Base-by-base conservation (phyloP, 2,113 vertebrate species). In the Leucosticte australis region DNA sequence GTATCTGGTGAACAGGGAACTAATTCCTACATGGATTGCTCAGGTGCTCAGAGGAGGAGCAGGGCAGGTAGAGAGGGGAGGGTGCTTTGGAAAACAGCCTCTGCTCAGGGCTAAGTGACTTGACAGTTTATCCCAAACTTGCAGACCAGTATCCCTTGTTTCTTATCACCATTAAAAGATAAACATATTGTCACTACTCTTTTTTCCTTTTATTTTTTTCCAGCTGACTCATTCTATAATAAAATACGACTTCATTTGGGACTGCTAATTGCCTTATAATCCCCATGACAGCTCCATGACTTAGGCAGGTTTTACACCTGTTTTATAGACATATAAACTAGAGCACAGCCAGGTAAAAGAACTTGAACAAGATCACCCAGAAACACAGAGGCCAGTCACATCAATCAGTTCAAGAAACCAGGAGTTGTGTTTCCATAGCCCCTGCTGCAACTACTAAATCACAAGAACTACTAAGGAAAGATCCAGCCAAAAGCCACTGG, bases 381-480 rank as follows among this genome's bases (percentile, higher is more conserved):
- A 76, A 83, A 88, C 78, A 62, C 31, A 91, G 31, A 53, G 23
- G 15, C 57, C 50, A 55, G 55, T 81, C 83, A 52, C 93, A 74
- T 92, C 76, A 70, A 67, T 91, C 75, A 82, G 7, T 41, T 87
- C 70, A 56, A 74, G 78, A 83, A 79, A 41, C 23, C 50, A 57
- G 62, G 55, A 84, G 59, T n/a, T 91, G 46, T 85, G 63, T 91
- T 89, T 96, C 91, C 70, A 42, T 24, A 95, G 87, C 82, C 84
- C 70, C 81, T 88, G 71, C 93, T 95, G 63, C 81, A 95, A 86
- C 93, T 69, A 83, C 30, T 95, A 77, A 90, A 95, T 87, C 84
- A 83, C 46, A 82, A 55, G 30, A 85, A 63, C 49, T 75, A 26
- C 55, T 76, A 62, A 87, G 39, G 42, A 68, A 83, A 56, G 52